Base-by-base conservation (phyloP, 2,888 invertebrate genomes). In the Oscheius sp. region DNA sequence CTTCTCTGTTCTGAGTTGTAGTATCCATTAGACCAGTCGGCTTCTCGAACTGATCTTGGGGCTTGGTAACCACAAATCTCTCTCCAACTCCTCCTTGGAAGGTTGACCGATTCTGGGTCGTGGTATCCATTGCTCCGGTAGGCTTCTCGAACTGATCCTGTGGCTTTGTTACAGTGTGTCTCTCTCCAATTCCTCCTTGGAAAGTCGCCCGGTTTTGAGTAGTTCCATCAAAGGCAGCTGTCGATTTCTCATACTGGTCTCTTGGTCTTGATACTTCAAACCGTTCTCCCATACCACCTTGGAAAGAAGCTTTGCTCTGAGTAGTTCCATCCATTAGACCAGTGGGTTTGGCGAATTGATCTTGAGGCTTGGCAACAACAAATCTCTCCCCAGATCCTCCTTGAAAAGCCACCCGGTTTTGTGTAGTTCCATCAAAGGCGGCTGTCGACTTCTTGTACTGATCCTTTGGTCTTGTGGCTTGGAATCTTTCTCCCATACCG, bases 141-240 rank as follows among this genome's bases (percentile, higher is more conserved):
- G 59, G 21, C 35, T 35, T 29, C 21, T 59, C 32, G 33, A 59
- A 33, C 13, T 59, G 32, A 35, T 59, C 59, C 13, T 33, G 32
- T 9, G 59, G 59, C 21, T 21, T 29, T 33, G 59, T 35, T 7
- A 59, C 35, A 7, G 7, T 5, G 35, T 33, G 21, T 33, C 59
- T 29, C 11, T 59, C 59, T 11, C 59, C 59, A 59, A 35, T 13
- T 33, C 59, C 59, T 59, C 59, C 59, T 21, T 59, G 59, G 21
- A n/a, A 59, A 13, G 35, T 7, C 5, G 59, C 3, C 7, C 42
- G 42, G 7, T 7, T 42, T 42, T 42, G 42, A 42, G 42, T 42
- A 42, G 42, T 42, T 21, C 21, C 42, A 42, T 63, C 63, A 2
- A 42, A 13, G 4, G 63, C 9, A 10, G 21, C 63, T 42, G 37